phyloP scores from a whole-genome alignment of 92 coral and sea anemone species.

The Siderastrea radians region DNA sequence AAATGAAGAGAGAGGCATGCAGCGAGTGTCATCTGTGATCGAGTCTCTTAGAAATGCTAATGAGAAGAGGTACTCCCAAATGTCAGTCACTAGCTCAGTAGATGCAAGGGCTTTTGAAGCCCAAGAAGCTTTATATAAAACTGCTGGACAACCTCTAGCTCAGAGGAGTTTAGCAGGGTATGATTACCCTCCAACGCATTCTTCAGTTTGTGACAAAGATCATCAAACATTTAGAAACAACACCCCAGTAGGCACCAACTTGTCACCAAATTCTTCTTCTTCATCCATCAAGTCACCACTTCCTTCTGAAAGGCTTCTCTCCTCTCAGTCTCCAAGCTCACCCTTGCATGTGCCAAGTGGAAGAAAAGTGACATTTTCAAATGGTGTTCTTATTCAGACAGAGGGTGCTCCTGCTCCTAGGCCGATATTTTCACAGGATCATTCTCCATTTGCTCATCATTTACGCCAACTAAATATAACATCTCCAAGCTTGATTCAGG shows the following conservation, averaged over 20 bases:
- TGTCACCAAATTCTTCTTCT: background rate
- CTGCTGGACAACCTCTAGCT: background rate
- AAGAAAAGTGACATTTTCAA: conserved; percentile 1
- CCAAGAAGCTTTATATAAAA: background rate
- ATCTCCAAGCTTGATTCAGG: conserved; percentile 79
- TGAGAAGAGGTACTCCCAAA: background rate
- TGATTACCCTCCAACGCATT: background rate
- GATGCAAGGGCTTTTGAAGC: background rate
- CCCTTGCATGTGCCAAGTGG: conserved; percentile 10
- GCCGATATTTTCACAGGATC: conserved; percentile 62
- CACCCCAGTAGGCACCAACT: background rate
- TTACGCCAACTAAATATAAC: conserved; percentile 62
- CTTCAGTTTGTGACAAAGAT: background rate
- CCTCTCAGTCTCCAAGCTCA: conserved; percentile 10
- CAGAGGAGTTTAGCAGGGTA: background rate
- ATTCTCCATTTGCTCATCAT: conserved; percentile 72
- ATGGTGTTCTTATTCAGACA: conserved; percentile 70
- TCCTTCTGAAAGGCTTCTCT: conserved; percentile 32
- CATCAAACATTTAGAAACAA: background rate
- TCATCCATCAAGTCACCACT: conserved; percentile 9
- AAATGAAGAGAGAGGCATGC: conserved; percentile 3
- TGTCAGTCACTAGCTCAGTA: background rate
- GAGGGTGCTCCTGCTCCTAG: conserved; percentile 75
- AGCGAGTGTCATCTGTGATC: background rate
- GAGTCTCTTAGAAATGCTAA: background rate